Conservation (phyloP, 2,113 vertebrate species). For the Noturus placidus region DNA sequence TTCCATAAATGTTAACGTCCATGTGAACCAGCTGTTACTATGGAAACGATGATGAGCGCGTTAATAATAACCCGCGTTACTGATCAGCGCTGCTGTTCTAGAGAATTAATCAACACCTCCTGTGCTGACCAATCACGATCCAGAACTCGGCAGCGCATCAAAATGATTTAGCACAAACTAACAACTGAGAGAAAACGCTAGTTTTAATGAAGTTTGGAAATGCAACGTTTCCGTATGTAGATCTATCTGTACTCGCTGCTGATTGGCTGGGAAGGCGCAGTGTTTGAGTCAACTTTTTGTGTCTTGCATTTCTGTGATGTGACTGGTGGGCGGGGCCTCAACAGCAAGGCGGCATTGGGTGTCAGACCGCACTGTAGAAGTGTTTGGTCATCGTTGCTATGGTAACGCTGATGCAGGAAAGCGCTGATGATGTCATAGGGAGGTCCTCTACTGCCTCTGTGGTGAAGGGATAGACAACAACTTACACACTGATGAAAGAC, state of each 20-base stretch:
- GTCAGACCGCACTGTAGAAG: constrained; percentile 78
- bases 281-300: background rate
- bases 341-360: constrained; percentile 72
- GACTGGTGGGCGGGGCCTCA: constrained; percentile 58
- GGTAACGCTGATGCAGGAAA: constrained; percentile 72
- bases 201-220: background rate
- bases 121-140: background rate
- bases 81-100: background rate
- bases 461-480: background rate
- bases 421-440: constrained; percentile 84
- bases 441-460: constrained; percentile 66
- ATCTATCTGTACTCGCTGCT: background rate
- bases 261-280: background rate
- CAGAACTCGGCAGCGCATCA: background rate
- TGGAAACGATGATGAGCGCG: background rate
- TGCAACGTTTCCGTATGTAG: background rate
- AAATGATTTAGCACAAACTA: background rate
- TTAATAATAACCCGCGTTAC: background rate
- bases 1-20: background rate
- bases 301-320: background rate
- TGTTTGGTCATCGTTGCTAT: constrained; percentile 69
- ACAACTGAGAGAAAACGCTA: background rate
- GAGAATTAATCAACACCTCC: background rate
- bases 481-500: background rate
- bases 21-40: background rate